Evolutionary conservation across 2,888 invertebrate genomes (phyloP), one percentile per base, ranked within the genome.

Genomic region (Drosophila testacea): DNA sequence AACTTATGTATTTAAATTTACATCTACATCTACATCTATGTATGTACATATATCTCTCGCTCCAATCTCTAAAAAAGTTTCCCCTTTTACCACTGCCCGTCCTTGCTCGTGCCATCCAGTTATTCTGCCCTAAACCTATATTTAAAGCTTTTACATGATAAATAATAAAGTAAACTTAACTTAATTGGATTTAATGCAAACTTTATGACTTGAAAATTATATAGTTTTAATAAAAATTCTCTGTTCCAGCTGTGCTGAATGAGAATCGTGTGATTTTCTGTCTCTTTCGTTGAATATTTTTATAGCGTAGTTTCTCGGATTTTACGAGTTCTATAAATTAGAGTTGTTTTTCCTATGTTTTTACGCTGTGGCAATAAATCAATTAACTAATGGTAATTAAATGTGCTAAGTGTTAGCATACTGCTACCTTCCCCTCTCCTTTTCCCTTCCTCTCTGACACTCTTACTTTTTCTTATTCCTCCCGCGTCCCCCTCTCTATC

Each of bases 321-420:
- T 44, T 51, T 36, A 51, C 7, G 44, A 22, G 44, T 27, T 44
- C 10, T 11, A 10, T 36, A 46, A 69, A 50, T 46, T 46, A 22
- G 44, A 28, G 41, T 38, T 41, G 42, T 48, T 46, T 47, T 34
- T 32, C 11, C 22, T 22, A 22, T 22, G 3, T 22, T 6, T 32
- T 13, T 16, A 16, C 13, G 22, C 28, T n/a, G 4, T 1, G 32
- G 27, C 42, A 27, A 36, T 67, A 60, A 67, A 69, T 69, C 69
- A 67, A 54, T 66, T 66, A 66, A 65, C n/a, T 57, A 57, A 57
- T 59, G 13, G 28, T 69, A 59, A 70, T 68, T 71, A 13, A 55
- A 61, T 56, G 38, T 16, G 41, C 11, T n/a, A 10, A 34, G 16
- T 38, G 34, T 28, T 44, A 55, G 38, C 56, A 47, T 57, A 46